These are phyloP conservation scores for Brachypterus glaber DNA, from an alignment of 2,888 invertebrate species.

Conservation along the genomic window DNA sequence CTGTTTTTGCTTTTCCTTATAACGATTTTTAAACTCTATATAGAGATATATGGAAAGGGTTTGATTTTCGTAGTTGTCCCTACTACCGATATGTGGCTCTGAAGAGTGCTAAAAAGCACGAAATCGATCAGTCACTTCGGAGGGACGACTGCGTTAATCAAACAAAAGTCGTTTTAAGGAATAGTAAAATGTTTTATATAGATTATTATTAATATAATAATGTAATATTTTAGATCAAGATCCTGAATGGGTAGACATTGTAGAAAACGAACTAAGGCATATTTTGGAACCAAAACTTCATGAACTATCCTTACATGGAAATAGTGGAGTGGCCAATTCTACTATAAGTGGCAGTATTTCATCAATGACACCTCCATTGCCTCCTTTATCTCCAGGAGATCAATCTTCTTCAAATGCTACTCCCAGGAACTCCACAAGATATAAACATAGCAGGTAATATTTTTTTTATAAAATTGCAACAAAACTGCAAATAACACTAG, in stretches of 20 bases:
- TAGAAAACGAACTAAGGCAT: conserved; percentile 68
- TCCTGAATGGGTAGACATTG: conserved; percentile 73
- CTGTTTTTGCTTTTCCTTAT: too few species aligned
- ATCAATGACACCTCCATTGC: conserved; percentile 69
- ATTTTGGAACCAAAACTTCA: conserved; percentile 67
- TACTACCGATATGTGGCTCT: too few species aligned
- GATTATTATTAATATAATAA: too few species aligned
- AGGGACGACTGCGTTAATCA: too few species aligned
- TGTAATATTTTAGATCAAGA: conserved; percentile 44
- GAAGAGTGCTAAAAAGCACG: too few species aligned
- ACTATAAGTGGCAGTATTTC: conserved; percentile 56
- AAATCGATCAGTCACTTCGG: too few species aligned
- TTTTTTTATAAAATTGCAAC: background rate
- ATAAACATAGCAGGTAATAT: conserved; percentile 39
- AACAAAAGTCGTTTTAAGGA: too few species aligned
- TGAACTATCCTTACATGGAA: conserved; percentile 47
- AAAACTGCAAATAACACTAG: too few species aligned
- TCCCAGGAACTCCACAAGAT: conserved; percentile 39
- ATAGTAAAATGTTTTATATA: too few species aligned
- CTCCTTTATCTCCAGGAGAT: conserved; percentile 61
- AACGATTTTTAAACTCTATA: too few species aligned
- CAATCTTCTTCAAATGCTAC: conserved; percentile 43
- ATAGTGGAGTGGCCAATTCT: conserved; percentile 53
- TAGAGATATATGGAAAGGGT: too few species aligned
- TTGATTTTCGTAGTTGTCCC: too few species aligned